Conservation (phyloP, 1,140 invertebrate genomes). For the Pomacea maculata region DNA sequence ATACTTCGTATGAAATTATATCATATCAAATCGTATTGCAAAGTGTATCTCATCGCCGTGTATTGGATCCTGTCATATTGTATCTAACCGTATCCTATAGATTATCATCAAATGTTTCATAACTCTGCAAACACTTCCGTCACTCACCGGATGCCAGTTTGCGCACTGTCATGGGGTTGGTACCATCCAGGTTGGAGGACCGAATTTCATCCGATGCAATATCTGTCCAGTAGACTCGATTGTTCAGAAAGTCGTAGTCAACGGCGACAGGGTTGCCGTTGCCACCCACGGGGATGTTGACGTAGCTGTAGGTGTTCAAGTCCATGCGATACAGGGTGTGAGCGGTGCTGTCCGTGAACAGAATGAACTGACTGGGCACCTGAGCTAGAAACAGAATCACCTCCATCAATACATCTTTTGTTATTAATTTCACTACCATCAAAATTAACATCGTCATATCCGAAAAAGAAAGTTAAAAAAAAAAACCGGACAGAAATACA, state of each 20-base stretch:
- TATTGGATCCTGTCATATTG: neutral
- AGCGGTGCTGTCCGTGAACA: slow-evolving; percentile 43
- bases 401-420: no score
- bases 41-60: neutral
- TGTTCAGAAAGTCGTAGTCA: slow-evolving; percentile 88
- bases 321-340: slow-evolving; percentile 48
- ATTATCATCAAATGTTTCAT: no score
- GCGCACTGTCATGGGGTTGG: slow-evolving; percentile 29
- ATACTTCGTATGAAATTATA: neutral
- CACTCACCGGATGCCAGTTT: slow-evolving; percentile 27
- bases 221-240: slow-evolving; percentile 90
- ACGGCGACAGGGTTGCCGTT: slow-evolving; percentile 76
- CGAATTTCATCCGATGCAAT: slow-evolving; percentile 80
- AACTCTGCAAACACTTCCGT: no score
- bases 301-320: slow-evolving; percentile 38
- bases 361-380: slow-evolving; percentile 76
- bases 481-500: neutral
- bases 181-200: slow-evolving; percentile 79
- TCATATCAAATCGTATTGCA: neutral
- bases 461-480: no score
- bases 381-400: slow-evolving; percentile 72
- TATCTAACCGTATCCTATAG: neutral
- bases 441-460: no score
- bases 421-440: no score
- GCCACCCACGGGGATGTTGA: slow-evolving; percentile 36